Conservation (phyloP, 1,140 invertebrate genomes). For the Phymorhynchus buccinoides region DNA sequence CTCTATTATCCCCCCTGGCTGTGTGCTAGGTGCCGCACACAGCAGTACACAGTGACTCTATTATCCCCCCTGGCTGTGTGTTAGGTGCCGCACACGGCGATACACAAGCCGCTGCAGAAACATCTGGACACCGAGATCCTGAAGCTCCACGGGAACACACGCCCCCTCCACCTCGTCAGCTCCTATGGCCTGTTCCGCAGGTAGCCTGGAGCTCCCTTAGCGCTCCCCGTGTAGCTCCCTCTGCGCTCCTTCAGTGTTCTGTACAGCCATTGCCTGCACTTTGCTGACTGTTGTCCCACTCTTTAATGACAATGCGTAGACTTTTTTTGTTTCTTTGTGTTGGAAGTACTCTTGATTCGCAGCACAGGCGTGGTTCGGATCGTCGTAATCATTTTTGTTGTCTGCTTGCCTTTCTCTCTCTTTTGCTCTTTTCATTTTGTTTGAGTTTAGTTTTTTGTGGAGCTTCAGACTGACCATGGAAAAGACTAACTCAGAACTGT, state of each 20-base stretch:
- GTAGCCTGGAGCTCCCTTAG: conserved; percentile 45
- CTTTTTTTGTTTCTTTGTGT: not conserved
- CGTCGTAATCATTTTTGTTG: conserved; percentile 3
- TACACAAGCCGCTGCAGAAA: conserved; percentile 78
- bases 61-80: conserved; percentile 28
- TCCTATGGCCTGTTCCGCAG: conserved; percentile 71
- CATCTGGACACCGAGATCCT: conserved; percentile 51
- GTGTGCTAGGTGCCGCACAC: no score
- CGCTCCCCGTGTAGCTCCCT: not conserved
- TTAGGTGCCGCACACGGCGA: conserved; percentile 79
- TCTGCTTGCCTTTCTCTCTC: not conserved
- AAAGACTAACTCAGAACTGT: not conserved
- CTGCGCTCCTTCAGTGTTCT: no score
- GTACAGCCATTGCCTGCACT: not conserved
- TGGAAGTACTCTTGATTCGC: not conserved
- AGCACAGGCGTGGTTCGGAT: not conserved
- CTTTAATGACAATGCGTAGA: no score
- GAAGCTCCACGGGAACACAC: conserved; percentile 44
- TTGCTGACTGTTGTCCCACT: not conserved
- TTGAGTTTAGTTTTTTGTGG: not conserved
- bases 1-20: no score
- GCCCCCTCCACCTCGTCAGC: conserved; percentile 62
- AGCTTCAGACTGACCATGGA: not conserved
- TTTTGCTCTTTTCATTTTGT: not conserved
- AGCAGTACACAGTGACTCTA: no score